Conservation (phyloP, 2,113 vertebrate genomes). For the Chaetorhynchus papuensis region DNA sequence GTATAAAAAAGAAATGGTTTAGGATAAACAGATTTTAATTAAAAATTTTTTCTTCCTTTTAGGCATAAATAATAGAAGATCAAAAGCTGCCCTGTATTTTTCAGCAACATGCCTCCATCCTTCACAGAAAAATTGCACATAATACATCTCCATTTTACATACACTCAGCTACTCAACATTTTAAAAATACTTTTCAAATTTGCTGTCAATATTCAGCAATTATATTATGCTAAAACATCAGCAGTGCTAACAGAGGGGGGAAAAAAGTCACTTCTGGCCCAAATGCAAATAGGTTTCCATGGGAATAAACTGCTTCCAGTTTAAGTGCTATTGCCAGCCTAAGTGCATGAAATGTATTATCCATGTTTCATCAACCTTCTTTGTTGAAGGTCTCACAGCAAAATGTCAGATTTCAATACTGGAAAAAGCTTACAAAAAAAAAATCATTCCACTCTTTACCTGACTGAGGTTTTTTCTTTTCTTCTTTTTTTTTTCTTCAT, state of each 20-base stretch:
- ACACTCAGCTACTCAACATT: conserved; percentile 15
- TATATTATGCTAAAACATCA: conserved; percentile 65
- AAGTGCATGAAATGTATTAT: conserved; percentile 26
- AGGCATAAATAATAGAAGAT: conserved; percentile 34
- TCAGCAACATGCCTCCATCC: conserved; percentile 4
- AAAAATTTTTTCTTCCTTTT: not conserved
- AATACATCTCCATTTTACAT: not conserved
- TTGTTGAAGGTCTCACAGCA: conserved; percentile 23
- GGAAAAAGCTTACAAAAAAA: not conserved
- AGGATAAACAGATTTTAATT: conserved; percentile 26
- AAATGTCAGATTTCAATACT: conserved; percentile 28
- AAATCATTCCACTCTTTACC: not conserved
- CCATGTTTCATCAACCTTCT: conserved; percentile 36
- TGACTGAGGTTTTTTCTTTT: not conserved
- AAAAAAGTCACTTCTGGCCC: conserved; percentile 58
- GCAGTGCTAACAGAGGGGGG: not conserved
- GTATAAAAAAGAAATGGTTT: conserved; percentile 48
- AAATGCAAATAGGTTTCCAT: conserved; percentile 69
- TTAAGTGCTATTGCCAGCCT: conserved; percentile 29
- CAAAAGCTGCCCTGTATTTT: conserved; percentile 12
- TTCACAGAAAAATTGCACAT: not conserved
- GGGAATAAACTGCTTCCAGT: conserved; percentile 59
- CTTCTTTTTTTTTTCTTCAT: not conserved
- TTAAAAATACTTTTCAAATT: conserved; percentile 43
- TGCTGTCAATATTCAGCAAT: conserved; percentile 66